Evolutionary conservation across 2,888 invertebrate genomes (phyloP), one percentile per base, ranked within the genome.

Genomic region (Myopa tessellatipennis): DNA sequence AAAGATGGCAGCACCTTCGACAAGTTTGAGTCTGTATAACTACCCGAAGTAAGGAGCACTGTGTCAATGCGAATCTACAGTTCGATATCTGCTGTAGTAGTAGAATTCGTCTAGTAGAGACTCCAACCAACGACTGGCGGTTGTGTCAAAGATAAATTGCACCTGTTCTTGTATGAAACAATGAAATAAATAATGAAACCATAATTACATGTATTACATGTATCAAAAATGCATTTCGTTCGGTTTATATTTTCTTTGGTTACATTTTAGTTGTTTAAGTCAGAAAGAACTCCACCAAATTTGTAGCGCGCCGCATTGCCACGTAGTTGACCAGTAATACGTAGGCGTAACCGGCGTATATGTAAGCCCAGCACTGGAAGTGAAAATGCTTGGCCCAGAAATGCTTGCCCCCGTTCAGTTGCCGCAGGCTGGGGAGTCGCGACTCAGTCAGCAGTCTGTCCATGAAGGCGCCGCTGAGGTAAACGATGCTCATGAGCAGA

Each of bases 331-430:
- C 84, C 68, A 89, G 78, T 55, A 88, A 79, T 36, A 85, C 67
- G 70, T 88, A 89, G 16, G 85, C 82, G 67, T 89, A 89, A 74
- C 85, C 86, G 72, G 86, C 86, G 78, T 89, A 89, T 58, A 89
- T 86, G 79, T 88, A 88, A 40, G 85, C 88, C 89, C 88, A 89
- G 85, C 87, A 86, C 74, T 89, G 89, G 81, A 89, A 85, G 80
- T 89, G 88, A 71, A 87, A 77, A 73, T 86, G 85, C 79, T 86
- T 87, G 58, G 81, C 79, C 55, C 82, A 79, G 58, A 81, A 78
- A 10, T 81, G 75, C 36, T 79, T 80, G 72, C 83, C 80, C 63
- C 83, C 80, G 60, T 82, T 83, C 75, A 85, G 80, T 74, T 85
- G 87, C 80, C 86, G 79, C 67, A 83, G 78, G 79, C 86, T 83